These are phyloP conservation scores for Phthorimaea operculella DNA, from an alignment of 1,140 invertebrate genomes.

Conservation along the genomic window DNA sequence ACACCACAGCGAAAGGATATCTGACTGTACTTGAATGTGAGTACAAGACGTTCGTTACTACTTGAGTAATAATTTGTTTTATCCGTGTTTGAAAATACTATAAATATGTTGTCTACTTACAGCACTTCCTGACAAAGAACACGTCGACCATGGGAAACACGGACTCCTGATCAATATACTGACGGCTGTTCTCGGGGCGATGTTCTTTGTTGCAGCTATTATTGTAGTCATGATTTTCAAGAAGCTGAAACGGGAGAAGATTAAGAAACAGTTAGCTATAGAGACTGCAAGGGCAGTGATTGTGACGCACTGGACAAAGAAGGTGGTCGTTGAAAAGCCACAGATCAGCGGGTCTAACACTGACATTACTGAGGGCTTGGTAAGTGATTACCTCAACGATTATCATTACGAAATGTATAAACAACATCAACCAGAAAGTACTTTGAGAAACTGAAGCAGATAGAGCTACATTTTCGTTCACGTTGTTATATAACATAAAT, in stretches of 20 bases:
- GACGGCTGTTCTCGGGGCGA: slow-evolving; percentile 69
- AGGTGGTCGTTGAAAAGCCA: slow-evolving; percentile 87
- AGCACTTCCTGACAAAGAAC: slow-evolving; percentile 55
- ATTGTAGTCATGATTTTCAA: slow-evolving; percentile 70
- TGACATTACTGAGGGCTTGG: slow-evolving; percentile 72
- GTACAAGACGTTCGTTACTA: slow-evolving; percentile 29
- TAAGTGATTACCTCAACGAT: slow-evolving; percentile 55
- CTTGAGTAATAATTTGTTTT: no score
- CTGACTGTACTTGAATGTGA: slow-evolving; percentile 85
- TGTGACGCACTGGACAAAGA: slow-evolving; percentile 88
- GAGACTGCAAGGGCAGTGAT: slow-evolving; percentile 80
- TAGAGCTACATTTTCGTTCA: no score
- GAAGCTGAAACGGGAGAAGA: slow-evolving; percentile 73
- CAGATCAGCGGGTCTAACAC: slow-evolving; percentile 69
- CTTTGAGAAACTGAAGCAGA: no score
- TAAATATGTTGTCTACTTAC: slow-evolving; percentile 16
- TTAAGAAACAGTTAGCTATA: slow-evolving; percentile 81
- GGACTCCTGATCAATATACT: slow-evolving; percentile 70
- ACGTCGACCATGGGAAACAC: slow-evolving; percentile 63
- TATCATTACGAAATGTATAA: neutral
- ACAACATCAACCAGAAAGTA: no score
- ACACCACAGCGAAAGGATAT: slow-evolving; percentile 82
- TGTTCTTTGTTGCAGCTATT: slow-evolving; percentile 71
- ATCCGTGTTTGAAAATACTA: no score
- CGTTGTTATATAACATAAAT: no score